These are phyloP conservation scores for Phalera bucephala DNA, from an alignment of 2,888 invertebrate species.

Conservation along the genomic window DNA sequence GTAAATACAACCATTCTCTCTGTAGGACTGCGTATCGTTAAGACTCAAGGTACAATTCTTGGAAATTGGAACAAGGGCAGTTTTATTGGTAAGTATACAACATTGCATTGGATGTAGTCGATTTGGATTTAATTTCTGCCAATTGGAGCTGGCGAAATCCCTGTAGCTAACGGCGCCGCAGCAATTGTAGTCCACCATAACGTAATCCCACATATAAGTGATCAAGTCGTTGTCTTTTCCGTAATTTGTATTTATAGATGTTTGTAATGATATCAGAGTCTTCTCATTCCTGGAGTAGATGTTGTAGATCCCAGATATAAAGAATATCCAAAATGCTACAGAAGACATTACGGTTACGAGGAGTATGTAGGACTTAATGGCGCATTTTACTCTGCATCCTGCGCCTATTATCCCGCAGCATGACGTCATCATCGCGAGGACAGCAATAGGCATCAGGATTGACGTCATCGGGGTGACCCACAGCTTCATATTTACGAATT, in stretches of 20 bases:
- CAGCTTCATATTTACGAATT: conserved; percentile 60
- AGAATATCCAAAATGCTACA: conserved; percentile 59
- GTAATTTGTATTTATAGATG: conserved; percentile 48
- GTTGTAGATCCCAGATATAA: conserved; percentile 61
- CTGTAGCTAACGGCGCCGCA: conserved; percentile 57
- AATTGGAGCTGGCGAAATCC: conserved; percentile 58
- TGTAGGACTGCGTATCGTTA: conserved; percentile 36
- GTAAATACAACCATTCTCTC: conserved; percentile 54
- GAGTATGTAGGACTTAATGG: conserved; percentile 65
- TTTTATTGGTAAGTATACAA: conserved; percentile 54
- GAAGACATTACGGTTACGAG: conserved; percentile 51
- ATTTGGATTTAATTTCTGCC: conserved; percentile 48
- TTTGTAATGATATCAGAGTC: conserved; percentile 43
- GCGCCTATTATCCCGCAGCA: conserved; percentile 71
- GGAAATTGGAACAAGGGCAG: conserved; percentile 45
- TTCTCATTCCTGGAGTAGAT: conserved; percentile 56
- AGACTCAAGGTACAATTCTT: conserved; percentile 45
- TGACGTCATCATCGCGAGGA: conserved; percentile 58
- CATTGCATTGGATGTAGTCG: conserved; percentile 62
- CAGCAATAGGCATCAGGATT: conserved; percentile 52
- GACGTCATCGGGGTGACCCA: conserved; percentile 62
- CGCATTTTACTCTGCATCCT: conserved; percentile 65
- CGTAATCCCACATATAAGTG: conserved; percentile 55
- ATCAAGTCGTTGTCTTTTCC: conserved; percentile 64
- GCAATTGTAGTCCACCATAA: conserved; percentile 67